phyloP scores from a whole-genome alignment of 2,113 vertebrate species.

The Leucoraja erinaceus region DNA sequence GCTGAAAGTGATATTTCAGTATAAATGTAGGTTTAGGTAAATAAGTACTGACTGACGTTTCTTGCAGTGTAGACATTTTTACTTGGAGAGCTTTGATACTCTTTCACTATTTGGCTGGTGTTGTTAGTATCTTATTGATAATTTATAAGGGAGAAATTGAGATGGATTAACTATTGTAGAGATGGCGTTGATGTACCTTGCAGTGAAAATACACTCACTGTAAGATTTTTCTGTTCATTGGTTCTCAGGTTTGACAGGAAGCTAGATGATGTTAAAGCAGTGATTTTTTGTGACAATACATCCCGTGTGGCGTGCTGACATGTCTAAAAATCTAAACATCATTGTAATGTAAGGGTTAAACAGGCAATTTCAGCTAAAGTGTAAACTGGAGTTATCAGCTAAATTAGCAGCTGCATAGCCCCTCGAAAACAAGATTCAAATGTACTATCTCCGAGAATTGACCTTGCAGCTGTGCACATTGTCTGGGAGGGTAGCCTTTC shows the following conservation, averaged over 20 bases:
- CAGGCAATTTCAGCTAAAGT: no score
- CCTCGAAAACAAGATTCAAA: no score
- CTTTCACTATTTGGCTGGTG: background rate
- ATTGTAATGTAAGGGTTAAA: no score
- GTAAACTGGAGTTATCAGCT: no score
- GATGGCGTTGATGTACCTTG: background rate
- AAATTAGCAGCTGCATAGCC: no score
- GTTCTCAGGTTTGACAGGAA: background rate
- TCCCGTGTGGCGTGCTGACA: no score
- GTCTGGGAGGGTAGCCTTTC: no score
- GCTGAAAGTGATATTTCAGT: background rate
- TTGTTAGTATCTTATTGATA: background rate
- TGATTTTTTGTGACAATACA: no score
- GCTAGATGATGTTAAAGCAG: background rate
- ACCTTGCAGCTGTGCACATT: no score
- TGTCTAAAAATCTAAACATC: no score
- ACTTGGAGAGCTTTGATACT: background rate
- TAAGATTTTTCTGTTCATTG: background rate
- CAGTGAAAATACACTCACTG: background rate
- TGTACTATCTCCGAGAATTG: no score
- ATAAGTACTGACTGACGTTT: background rate
- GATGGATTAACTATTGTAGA: background rate
- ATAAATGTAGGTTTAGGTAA: background rate
- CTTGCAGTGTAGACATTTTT: background rate
- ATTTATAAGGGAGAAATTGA: conserved; percentile 26